Evolutionary conservation across 2,797 vertebrate species (phyloP).

Genomic region (Chrosomus eos): DNA sequence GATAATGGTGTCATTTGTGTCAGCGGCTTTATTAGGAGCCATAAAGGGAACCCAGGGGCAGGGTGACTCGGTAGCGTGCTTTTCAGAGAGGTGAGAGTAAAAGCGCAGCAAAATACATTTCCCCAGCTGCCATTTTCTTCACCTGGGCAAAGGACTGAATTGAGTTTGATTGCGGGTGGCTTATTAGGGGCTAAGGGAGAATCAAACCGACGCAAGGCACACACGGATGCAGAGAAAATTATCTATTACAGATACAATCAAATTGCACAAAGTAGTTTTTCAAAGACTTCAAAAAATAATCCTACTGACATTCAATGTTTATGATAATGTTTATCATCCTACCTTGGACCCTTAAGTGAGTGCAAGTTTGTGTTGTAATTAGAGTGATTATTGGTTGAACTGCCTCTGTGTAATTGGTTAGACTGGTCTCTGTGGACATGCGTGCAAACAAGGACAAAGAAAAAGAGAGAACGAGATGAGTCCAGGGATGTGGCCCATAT

Average conservation of each 20-base stretch:
- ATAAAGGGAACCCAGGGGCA: conserved; percentile 29
- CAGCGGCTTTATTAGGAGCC: conserved; percentile 31
- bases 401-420: conserved; percentile 76
- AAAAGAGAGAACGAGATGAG: background rate
- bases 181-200: conserved; percentile 25
- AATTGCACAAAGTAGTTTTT: background rate
- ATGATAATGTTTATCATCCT: conserved; percentile 2
- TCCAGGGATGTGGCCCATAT: background rate
- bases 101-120: conserved; percentile 20
- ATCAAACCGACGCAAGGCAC: background rate
- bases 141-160: conserved; percentile 10
- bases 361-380: conserved; percentile 69
- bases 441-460: conserved; percentile 57
- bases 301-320: no score
- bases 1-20: conserved; percentile 47
- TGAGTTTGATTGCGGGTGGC: conserved; percentile 32
- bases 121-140: conserved; percentile 29
- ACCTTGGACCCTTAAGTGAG: conserved; percentile 37
- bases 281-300: background rate
- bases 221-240: background rate
- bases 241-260: background rate
- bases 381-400: conserved; percentile 63
- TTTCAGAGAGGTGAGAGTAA: conserved; percentile 36
- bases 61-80: conserved; percentile 20
- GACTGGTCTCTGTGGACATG: conserved; percentile 64